Conservation (phyloP, 1,140 invertebrate genomes). For the Helicoverpa armigera region DNA sequence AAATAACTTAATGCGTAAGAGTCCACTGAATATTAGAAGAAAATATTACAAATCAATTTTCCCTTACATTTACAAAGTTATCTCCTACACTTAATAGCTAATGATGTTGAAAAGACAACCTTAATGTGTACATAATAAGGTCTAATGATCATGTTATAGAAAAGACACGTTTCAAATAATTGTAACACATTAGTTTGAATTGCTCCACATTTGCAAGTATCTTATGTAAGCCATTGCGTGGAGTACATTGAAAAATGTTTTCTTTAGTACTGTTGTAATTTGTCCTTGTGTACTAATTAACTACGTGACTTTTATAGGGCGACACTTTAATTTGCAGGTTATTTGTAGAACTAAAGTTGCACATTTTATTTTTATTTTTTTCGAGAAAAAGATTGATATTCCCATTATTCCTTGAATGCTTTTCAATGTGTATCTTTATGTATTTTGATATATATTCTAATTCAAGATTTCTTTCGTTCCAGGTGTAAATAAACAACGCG, state of each 20-base stretch:
- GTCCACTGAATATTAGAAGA: slow-evolving; percentile 11
- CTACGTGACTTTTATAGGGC: slow-evolving; percentile 13
- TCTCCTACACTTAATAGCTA: neutral
- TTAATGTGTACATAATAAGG: neutral
- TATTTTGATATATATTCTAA: slow-evolving; percentile 38
- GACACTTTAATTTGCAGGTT: neutral
- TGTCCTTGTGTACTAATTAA: neutral
- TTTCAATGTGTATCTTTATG: neutral
- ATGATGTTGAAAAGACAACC: neutral
- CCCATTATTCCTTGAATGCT: neutral
- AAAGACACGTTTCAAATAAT: slow-evolving; percentile 16
- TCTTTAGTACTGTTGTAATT: neutral
- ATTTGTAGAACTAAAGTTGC: neutral
- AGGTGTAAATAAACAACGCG: slow-evolving; percentile 73
- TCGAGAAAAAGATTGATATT: neutral
- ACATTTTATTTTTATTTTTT: too few species aligned
- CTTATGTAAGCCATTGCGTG: slow-evolving; percentile 26
- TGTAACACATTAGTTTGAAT: slow-evolving; percentile 27
- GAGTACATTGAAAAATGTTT: slow-evolving; percentile 19
- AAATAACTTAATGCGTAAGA: slow-evolving; percentile 6
- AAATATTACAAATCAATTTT: slow-evolving; percentile 28
- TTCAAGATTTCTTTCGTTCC: slow-evolving; percentile 67
- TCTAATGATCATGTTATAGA: neutral
- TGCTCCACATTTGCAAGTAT: slow-evolving; percentile 20
- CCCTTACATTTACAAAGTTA: neutral